A percentile compares a stretch with the other conserved stretches of the same genome.
phyloP scores from a whole-genome alignment of 2,888 invertebrate genomes.

The Drosophila lacicola region DNA sequence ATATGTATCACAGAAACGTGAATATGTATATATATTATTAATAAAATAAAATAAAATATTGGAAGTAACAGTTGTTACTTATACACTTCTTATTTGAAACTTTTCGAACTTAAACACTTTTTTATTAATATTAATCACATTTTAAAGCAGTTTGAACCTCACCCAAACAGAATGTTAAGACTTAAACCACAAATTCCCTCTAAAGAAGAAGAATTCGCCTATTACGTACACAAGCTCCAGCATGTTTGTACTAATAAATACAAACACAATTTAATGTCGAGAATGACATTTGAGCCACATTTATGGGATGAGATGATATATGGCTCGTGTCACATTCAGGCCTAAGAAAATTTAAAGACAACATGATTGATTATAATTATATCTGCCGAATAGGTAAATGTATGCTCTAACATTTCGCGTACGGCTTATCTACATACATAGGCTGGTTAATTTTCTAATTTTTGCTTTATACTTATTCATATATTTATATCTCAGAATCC shows the following conservation, averaged over 20 bases:
- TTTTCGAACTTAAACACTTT: neutral
- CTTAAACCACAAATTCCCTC: too few relatives aligned
- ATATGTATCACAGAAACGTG: neutral
- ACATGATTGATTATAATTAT: conserved; percentile 12
- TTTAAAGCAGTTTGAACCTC: too few relatives aligned
- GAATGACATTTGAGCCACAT: neutral
- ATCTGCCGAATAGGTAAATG: neutral
- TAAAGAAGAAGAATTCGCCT: too few relatives aligned
- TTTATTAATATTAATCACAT: neutral
- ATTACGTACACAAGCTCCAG: too few relatives aligned
- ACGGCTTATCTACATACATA: neutral
- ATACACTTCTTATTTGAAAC: too few relatives aligned
- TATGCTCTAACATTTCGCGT: neutral
- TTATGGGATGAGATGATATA: neutral
- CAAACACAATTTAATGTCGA: neutral
- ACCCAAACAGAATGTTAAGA: too few relatives aligned
- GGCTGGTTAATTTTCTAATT: neutral
- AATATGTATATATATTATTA: neutral
- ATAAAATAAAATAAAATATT: too few relatives aligned
- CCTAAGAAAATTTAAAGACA: neutral
- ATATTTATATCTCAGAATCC: too few relatives aligned
- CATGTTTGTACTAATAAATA: neutral
- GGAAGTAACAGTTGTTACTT: too few relatives aligned
- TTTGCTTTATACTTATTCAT: neutral
- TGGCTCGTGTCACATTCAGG: neutral